Base-by-base conservation (phyloP, 2,797 vertebrate genomes). In the Brachymystax lenok region DNA sequence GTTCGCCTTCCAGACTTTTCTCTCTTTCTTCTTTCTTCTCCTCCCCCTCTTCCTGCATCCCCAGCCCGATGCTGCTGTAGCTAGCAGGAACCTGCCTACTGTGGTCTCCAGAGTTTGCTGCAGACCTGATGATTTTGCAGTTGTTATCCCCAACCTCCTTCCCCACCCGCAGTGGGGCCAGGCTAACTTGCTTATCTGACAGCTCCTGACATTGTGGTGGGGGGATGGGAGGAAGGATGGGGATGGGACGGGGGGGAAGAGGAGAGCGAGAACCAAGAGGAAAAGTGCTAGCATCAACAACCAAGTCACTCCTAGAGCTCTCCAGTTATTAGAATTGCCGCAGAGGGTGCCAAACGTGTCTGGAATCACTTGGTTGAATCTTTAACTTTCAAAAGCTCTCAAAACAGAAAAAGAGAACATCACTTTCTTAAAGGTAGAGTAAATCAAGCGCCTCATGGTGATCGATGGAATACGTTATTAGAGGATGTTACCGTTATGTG, bases 231-330 rank as follows among this genome's bases (percentile, higher is more conserved):
- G 35, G 64, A 54, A 52, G 17, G 35, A 40, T 40, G 8, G 40
- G 40, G 40, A 40, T 40, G 40, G 7, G 40, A 40, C 10, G 40
- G 40, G 35, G 35, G 35, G 35, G 35, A 10, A 40, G 40, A 40
- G 71, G 56, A 84, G 87, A 87, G 85, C 84, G 82, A 87, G 85
- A 88, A 84, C 88, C 87, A 89, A 84, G 87, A 90, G 89, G 10
- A 86, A 89, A 90, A 90, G 87, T 85, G 87, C 89, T 85, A 89
- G 90, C 91, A 92, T 93, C 92, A 94, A 94, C 92, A 92, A 92
- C 82, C 92, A 86, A 93, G 90, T 92, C 93, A 91, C 90, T 93
- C 87, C 88, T 77, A 83, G 77, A 87, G 88, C 88, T 90, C 90
- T 88, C 89, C 84, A 83, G 87, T 90, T 90, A 90, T 86, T 89